phyloP scores from a whole-genome alignment of 1,140 invertebrate genomes.

The Diprion similis region DNA sequence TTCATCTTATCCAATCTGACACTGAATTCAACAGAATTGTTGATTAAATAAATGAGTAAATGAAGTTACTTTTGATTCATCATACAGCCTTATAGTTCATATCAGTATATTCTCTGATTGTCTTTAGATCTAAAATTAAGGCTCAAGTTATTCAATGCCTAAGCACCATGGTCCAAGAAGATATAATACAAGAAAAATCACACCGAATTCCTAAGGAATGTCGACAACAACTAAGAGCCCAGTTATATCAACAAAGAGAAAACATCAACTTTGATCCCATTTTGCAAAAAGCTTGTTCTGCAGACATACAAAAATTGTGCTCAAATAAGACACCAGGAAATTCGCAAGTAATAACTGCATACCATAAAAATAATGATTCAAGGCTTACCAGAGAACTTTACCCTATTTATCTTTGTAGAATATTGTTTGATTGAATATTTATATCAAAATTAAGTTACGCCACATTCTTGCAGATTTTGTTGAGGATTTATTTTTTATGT shows the following conservation, averaged over 20 bases:
- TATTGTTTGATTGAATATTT: not conserved
- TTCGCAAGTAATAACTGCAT: conserved; percentile 69
- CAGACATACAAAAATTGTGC: conserved; percentile 83
- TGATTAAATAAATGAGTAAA: too few relatives aligned
- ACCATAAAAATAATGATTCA: conserved; percentile 8
- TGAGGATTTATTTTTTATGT: not conserved
- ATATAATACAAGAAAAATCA: conserved; percentile 80
- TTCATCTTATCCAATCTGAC: not conserved
- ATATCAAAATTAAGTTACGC: not conserved
- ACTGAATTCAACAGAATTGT: too few relatives aligned
- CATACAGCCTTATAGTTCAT: not conserved
- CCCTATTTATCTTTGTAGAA: not conserved
- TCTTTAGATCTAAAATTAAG: conserved; percentile 74
- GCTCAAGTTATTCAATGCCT: conserved; percentile 90
- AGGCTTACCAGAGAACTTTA: conserved; percentile 10
- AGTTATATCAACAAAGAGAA: conserved; percentile 89
- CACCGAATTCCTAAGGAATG: conserved; percentile 86
- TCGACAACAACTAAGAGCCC: conserved; percentile 85
- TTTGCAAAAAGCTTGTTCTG: conserved; percentile 74
- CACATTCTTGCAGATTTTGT: not conserved
- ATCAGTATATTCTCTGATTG: conserved; percentile 6
- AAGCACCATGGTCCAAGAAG: conserved; percentile 88
- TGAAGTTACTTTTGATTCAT: too few relatives aligned
- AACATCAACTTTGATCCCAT: conserved; percentile 85
- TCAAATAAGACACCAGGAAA: conserved; percentile 75